phyloP scores from a whole-genome alignment of 2,888 invertebrate genomes.

The Steinernema scapterisci region DNA sequence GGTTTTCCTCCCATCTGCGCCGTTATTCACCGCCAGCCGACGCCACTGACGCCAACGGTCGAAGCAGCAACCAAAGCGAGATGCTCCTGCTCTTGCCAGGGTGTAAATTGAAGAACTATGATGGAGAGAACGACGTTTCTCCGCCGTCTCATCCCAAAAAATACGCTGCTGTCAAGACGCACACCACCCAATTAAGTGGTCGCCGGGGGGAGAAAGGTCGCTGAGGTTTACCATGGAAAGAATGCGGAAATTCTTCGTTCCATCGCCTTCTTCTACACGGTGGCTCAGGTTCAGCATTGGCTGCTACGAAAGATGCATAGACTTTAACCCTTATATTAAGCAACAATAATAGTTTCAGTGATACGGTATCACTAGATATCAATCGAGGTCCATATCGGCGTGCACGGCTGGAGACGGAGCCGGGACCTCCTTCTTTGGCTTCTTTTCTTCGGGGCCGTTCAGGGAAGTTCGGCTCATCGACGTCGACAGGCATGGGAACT shows the following conservation, averaged over 20 bases:
- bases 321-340: background rate
- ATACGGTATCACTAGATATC: background rate
- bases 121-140: background rate
- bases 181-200: too few relatives aligned
- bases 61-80: too few relatives aligned
- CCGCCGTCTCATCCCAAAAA: background rate
- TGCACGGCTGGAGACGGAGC: background rate
- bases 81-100: background rate
- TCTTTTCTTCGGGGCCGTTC: constrained; percentile 28
- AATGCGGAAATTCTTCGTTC: constrained; percentile 2
- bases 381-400: constrained; percentile 36
- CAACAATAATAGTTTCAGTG: too few relatives aligned
- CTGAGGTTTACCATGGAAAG: background rate
- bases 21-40: too few relatives aligned
- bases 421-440: constrained; percentile 11
- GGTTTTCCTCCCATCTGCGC: constrained; percentile 7
- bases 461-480: constrained; percentile 6
- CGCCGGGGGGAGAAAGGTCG: background rate
- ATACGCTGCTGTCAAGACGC: background rate
- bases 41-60: too few relatives aligned
- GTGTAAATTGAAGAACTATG: constrained; percentile 26
- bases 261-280: too few relatives aligned
- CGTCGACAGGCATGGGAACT: background rate
- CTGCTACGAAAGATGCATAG: background rate
- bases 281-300: too few relatives aligned